phyloP scores from a whole-genome alignment of 2,113 vertebrate species.

The Perca schrenkii region DNA sequence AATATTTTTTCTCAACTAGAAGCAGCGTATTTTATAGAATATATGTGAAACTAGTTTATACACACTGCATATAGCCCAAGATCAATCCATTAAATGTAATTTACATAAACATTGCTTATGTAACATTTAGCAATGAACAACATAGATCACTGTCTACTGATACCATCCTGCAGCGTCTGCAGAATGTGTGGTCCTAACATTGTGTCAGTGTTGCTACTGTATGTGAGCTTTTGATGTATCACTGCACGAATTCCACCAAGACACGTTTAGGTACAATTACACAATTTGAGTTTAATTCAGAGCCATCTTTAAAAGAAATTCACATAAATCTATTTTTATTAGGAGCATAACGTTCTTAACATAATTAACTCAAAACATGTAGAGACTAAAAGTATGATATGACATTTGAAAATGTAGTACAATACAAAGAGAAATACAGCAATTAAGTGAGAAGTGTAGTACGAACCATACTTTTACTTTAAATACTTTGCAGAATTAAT shows the following conservation, averaged over 20 bases:
- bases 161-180: constrained; percentile 4
- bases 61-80: background rate
- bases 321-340: background rate
- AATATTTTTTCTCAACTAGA: background rate
- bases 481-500: background rate
- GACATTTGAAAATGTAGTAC: background rate
- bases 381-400: background rate
- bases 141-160: constrained; percentile 7
- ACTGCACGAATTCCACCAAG: background rate
- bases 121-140: constrained; percentile 2
- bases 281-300: background rate
- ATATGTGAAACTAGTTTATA: background rate
- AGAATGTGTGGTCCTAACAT: constrained; percentile 13
- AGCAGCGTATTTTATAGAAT: constrained; percentile 2
- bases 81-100: background rate
- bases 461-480: background rate
- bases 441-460: background rate
- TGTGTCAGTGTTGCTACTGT: background rate
- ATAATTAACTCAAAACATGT: background rate
- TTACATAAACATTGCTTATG: constrained; percentile 9
- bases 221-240: background rate
- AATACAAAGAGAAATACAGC: background rate
- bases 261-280: background rate
- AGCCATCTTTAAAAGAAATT: background rate
- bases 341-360: background rate